Conservation (phyloP, 2,113 vertebrate genomes). For the Garra rufa region DNA sequence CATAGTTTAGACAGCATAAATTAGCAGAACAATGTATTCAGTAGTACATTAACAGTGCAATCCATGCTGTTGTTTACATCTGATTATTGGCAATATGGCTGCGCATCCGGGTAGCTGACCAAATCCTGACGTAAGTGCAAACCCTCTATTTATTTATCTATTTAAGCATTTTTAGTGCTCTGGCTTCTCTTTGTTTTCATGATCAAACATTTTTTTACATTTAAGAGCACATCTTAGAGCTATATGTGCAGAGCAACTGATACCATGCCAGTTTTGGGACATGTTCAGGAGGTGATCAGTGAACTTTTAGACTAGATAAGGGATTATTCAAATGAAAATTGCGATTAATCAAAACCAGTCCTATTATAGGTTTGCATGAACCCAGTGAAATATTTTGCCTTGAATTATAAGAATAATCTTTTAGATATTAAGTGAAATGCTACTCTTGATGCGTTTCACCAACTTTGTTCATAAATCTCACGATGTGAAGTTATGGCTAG, state of each 20-base stretch:
- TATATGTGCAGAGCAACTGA: background rate
- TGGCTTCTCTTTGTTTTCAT: background rate
- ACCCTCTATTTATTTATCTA: too few species aligned
- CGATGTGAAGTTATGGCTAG: background rate
- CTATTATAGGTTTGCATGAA: background rate
- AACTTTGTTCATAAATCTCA: constrained; percentile 15
- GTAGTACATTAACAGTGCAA: too few species aligned
- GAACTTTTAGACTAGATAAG: background rate
- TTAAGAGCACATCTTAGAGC: background rate
- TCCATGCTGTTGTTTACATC: too few species aligned
- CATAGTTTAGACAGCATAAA: too few species aligned
- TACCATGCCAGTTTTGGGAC: background rate
- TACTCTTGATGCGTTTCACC: background rate
- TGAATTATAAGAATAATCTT: background rate
- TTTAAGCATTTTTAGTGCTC: background rate
- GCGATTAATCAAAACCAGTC: background rate
- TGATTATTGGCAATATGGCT: too few species aligned
- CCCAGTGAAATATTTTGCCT: background rate
- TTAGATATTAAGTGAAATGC: background rate
- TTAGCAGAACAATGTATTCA: too few species aligned
- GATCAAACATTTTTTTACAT: background rate
- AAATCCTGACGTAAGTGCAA: too few species aligned
- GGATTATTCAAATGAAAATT: background rate
- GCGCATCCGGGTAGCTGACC: too few species aligned
- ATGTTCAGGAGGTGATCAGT: background rate